phyloP scores from a whole-genome alignment of 2,888 invertebrate genomes.

The Eupithecia subfuscata region DNA sequence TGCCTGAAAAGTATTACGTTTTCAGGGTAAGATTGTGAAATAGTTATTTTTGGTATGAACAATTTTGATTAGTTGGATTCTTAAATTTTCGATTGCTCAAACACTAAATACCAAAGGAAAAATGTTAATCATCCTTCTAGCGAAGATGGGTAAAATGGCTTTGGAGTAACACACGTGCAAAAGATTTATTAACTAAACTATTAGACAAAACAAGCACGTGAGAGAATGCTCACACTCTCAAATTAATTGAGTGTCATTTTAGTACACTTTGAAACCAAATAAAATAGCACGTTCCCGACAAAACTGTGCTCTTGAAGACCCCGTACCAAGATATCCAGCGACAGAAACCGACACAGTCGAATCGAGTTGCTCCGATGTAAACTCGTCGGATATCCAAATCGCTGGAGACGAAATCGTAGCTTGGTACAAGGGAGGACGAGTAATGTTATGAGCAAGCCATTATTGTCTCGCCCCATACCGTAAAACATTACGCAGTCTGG shows the following conservation, averaged over 20 bases:
- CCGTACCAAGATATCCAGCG: conserved; percentile 57
- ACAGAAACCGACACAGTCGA: conserved; percentile 31
- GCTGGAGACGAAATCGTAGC: conserved; percentile 62
- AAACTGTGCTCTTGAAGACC: conserved; percentile 67
- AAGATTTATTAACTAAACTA: conserved; percentile 27
- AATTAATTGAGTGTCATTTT: conserved; percentile 65
- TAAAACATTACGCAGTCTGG: conserved; percentile 82
- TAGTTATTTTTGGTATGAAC: conserved; percentile 29
- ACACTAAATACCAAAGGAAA: neutral
- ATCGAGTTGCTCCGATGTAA: conserved; percentile 29
- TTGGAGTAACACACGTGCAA: neutral
- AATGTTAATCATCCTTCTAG: neutral
- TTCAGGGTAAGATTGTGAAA: conserved; percentile 28
- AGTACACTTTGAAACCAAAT: conserved; percentile 65
- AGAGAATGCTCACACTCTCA: conserved; percentile 57
- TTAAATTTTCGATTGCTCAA: conserved; percentile 16
- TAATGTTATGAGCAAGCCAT: conserved; percentile 84
- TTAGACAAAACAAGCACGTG: conserved; percentile 42
- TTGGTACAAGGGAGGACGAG: conserved; percentile 79
- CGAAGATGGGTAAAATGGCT: neutral
- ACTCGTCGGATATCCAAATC: conserved; percentile 55
- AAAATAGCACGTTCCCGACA: conserved; percentile 62
- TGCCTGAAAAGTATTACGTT: conserved; percentile 35
- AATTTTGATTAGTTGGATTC: conserved; percentile 29
- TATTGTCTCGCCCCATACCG: conserved; percentile 84